A percentile compares a stretch with the other conserved stretches of the same genome.
Evolutionary conservation across 2,888 invertebrate species (phyloP).

Genomic region (Ectropis crepuscularia): DNA sequence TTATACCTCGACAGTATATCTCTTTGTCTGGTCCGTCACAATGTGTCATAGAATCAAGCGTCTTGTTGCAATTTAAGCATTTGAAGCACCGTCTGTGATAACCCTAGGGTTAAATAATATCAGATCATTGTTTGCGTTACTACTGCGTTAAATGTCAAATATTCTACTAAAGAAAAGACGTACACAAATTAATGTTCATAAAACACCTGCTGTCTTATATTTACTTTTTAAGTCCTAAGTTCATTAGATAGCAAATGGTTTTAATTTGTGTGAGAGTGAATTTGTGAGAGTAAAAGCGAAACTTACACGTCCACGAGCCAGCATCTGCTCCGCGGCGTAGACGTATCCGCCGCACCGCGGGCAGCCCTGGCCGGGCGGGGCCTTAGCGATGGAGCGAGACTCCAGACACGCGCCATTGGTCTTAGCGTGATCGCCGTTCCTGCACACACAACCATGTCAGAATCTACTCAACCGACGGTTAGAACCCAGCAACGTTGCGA

Average conservation of each 20-base stretch:
- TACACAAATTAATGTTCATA: not conserved
- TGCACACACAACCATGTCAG: conserved; percentile 63
- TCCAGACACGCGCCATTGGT: conserved; percentile 88
- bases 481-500: conserved; percentile 68
- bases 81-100: conserved; percentile 96
- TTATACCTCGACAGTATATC: conserved; percentile 95
- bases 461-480: conserved; percentile 43
- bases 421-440: conserved; percentile 74
- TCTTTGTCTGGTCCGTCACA: conserved; percentile 97
- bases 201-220: not conserved
- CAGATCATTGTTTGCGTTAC: conserved; percentile 26
- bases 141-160: conserved; percentile 11
- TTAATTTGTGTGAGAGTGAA: conserved; percentile 5
- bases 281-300: conserved; percentile 12
- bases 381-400: conserved; percentile 90
- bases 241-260: conserved; percentile 19
- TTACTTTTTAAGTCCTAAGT: not conserved
- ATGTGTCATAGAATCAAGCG: conserved; percentile 94
- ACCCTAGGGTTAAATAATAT: conserved; percentile 85
- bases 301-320: conserved; percentile 95
- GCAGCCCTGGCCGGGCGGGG: conserved; percentile 94
- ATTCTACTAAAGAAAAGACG: not conserved
- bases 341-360: conserved; percentile 95
- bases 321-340: conserved; percentile 96
- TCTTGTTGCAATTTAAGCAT: conserved; percentile 93